phyloP scores from a whole-genome alignment of 2,113 vertebrate species.

The Eolophus roseicapilla region DNA sequence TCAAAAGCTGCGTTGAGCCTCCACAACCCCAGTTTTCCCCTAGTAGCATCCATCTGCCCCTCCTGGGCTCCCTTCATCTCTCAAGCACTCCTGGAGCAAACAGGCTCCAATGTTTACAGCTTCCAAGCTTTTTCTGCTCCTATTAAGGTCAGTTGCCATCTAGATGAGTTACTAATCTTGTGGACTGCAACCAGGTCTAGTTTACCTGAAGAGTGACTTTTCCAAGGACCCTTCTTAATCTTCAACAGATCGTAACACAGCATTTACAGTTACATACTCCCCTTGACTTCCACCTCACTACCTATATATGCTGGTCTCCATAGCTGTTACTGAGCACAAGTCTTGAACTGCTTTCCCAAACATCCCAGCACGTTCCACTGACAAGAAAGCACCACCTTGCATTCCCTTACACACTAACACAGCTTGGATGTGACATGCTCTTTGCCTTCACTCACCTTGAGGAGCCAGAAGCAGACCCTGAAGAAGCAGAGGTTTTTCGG shows the following conservation, averaged over 20 bases:
- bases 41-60: not conserved
- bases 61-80: not conserved
- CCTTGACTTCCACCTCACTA: not conserved
- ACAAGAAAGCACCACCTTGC: not conserved
- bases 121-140: not conserved
- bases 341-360: not conserved
- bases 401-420: accelerated
- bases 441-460: constrained; percentile 79
- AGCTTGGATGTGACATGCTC: not conserved
- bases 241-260: not conserved
- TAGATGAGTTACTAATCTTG: not conserved
- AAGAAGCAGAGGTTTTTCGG: constrained; percentile 89
- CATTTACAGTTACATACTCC: not conserved
- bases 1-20: not conserved
- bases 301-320: accelerated
- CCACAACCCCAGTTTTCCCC: not conserved
- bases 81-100: not conserved
- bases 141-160: not conserved
- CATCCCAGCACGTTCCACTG: not conserved
- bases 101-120: not conserved
- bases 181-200: not conserved
- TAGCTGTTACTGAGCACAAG: accelerated
- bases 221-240: not conserved
- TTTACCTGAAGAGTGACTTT: not conserved
- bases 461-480: constrained; percentile 90